Conservation (phyloP, 2,113 vertebrate genomes). For the Callopanchax toddi region DNA sequence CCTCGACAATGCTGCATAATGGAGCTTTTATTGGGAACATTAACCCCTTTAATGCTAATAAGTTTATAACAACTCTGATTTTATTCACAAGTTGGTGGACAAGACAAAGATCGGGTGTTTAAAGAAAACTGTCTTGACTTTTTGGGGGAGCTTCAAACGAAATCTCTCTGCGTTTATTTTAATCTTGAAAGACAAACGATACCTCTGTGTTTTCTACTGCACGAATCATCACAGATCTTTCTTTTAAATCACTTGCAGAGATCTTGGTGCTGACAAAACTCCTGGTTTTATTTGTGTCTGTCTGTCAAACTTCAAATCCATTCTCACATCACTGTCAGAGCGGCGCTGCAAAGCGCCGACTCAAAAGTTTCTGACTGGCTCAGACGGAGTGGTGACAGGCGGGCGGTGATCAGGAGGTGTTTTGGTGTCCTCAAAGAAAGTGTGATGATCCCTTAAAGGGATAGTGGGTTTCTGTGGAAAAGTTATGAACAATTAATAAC, state of each 20-base stretch:
- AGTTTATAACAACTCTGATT: no score
- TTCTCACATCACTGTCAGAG: background rate
- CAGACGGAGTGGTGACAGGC: background rate
- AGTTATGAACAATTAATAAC: no score
- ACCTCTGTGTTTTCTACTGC: background rate
- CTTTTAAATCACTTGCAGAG: background rate
- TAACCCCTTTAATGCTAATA: slow-evolving; percentile 43
- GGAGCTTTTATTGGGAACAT: slow-evolving; percentile 43
- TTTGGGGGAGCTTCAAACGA: background rate
- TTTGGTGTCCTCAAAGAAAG: slow-evolving; percentile 1
- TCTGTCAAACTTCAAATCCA: background rate
- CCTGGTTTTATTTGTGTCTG: background rate
- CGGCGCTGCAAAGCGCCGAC: background rate
- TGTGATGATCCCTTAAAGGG: background rate
- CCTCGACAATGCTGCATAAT: slow-evolving; percentile 62
- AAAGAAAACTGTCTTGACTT: background rate
- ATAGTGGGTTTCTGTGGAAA: no score
- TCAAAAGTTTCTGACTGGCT: background rate
- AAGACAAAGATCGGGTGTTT: background rate
- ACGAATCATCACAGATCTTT: background rate
- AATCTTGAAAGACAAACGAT: background rate
- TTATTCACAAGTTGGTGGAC: no score
- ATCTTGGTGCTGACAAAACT: background rate
- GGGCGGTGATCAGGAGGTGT: background rate
- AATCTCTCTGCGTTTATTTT: background rate